These are phyloP conservation scores for Garrulus glandarius DNA, from an alignment of 2,797 vertebrate species.

Conservation along the genomic window DNA sequence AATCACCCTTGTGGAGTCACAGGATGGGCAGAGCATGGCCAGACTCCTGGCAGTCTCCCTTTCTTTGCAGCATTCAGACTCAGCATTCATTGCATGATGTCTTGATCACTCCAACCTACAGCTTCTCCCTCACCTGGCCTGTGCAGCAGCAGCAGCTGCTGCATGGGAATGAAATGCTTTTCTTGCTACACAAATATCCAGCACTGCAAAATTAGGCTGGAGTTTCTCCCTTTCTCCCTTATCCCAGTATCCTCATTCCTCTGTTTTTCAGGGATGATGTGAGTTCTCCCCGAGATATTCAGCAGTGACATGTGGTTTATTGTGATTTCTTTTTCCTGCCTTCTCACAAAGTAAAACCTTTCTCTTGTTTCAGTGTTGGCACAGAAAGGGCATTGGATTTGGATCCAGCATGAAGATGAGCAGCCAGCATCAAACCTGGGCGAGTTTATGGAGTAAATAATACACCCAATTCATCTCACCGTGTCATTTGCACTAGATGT, in stretches of 20 bases:
- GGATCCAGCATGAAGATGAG: not conserved
- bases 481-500: not conserved
- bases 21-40: not conserved
- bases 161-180: not conserved
- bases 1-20: not conserved
- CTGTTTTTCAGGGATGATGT: not conserved
- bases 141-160: not conserved
- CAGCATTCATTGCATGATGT: accelerated
- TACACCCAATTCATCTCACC: not conserved
- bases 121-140: not conserved
- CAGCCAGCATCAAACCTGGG: slow-evolving; percentile 19
- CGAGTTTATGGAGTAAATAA: not conserved
- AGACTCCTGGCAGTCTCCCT: not conserved
- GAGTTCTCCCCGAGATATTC: not conserved
- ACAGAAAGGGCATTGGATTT: not conserved
- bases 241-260: not conserved
- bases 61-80: not conserved
- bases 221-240: not conserved
- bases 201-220: not conserved
- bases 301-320: not conserved
- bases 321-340: not conserved
- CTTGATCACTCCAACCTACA: not conserved
- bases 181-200: not conserved
- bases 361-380: not conserved
- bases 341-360: not conserved